A percentile compares a stretch with the other conserved stretches of the same genome.
Evolutionary conservation across 2,888 invertebrate genomes (phyloP).

Genomic region (Strigamia maritima): DNA sequence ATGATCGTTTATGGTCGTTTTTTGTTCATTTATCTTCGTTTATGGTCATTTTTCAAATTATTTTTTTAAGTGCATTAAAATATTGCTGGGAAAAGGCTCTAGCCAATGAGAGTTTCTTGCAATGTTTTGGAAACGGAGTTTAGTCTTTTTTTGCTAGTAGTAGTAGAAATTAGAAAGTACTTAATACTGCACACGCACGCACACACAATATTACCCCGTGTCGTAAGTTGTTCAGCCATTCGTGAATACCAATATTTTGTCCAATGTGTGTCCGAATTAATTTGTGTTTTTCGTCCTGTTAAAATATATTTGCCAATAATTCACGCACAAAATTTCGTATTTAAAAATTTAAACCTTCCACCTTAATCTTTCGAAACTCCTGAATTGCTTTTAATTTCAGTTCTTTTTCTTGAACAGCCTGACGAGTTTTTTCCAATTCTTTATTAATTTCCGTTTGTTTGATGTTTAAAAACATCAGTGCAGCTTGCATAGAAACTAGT

Average conservation of each 20-base stretch:
- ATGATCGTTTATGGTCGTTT: no score
- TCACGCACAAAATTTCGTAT: background rate
- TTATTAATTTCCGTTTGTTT: background rate
- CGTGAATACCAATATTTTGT: background rate
- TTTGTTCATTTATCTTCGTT: no score
- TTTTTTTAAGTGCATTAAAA: no score
- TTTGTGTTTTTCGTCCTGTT: background rate
- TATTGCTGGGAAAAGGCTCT: no score
- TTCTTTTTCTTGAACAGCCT: background rate
- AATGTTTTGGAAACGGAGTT: no score
- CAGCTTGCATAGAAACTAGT: background rate
- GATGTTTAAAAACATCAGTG: background rate
- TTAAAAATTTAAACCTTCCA: background rate
- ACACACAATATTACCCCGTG: background rate
- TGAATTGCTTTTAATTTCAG: background rate
- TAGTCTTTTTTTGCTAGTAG: no score
- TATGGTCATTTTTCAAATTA: no score
- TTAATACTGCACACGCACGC: no score
- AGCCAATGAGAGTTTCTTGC: no score
- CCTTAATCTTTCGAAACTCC: background rate
- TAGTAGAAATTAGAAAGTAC: background rate
- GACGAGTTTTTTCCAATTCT: background rate
- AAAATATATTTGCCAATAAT: background rate
- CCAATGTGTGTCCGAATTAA: background rate
- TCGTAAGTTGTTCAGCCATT: background rate